Percentiles rank a stretch among this genome's conserved stretches.
phyloP scores from a whole-genome alignment of 2,797 vertebrate genomes.

The Gadopsis marmoratus region DNA sequence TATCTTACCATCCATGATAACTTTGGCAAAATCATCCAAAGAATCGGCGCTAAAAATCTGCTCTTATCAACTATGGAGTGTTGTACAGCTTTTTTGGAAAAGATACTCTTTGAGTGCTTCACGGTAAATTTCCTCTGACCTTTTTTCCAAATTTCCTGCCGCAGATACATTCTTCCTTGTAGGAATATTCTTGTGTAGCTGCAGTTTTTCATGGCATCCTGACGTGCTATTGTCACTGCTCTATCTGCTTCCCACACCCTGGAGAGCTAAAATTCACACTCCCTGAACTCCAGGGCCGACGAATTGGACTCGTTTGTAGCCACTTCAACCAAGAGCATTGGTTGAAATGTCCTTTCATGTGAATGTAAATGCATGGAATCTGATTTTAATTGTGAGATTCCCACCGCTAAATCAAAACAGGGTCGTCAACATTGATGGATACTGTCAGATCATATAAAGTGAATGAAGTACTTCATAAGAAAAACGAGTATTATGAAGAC shows the following conservation, averaged over 20 bases:
- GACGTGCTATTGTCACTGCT: constrained; percentile 1
- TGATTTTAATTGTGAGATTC: background rate
- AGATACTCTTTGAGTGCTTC: background rate
- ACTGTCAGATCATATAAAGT: background rate
- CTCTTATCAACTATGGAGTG: background rate
- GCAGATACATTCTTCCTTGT: constrained; percentile 17
- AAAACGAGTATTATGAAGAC: background rate
- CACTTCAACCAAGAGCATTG: background rate
- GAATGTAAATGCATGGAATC: background rate
- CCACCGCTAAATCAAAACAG: background rate
- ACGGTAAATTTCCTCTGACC: constrained; percentile 7
- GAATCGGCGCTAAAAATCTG: background rate
- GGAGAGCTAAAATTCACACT: background rate
- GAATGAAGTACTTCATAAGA: background rate
- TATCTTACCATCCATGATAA: background rate
- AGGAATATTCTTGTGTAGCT: constrained; percentile 15
- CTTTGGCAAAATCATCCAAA: background rate
- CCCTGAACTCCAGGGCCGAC: background rate
- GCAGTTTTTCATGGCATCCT: constrained; percentile 32
- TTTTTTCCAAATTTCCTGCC: constrained; percentile 20
- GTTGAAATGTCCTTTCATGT: background rate
- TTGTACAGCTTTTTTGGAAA: background rate
- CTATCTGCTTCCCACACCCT: background rate
- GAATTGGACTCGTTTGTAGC: background rate
- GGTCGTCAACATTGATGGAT: background rate